Evolutionary conservation across 1,140 invertebrate genomes (phyloP).

Genomic region (Microvelia longipes): DNA sequence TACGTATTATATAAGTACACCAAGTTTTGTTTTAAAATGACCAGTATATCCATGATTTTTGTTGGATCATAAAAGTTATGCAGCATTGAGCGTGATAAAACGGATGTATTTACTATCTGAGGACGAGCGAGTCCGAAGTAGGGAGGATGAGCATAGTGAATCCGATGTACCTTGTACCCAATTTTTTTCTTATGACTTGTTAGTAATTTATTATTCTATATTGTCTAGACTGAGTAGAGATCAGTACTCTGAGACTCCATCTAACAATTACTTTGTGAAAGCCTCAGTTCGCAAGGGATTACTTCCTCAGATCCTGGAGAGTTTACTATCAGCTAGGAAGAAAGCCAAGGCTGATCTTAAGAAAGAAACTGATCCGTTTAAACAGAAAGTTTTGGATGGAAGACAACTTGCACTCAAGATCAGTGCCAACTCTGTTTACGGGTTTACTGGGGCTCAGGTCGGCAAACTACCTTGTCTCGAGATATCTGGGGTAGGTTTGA

Average conservation of each 20-base stretch:
- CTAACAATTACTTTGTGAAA: constrained; percentile 86
- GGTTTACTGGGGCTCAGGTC: constrained; percentile 97
- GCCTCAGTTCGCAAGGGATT: constrained; percentile 66
- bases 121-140: no score
- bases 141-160: no score
- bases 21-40: no score
- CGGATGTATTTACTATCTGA: no score
- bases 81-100: no score
- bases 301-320: constrained; percentile 91
- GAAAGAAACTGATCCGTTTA: constrained; percentile 86
- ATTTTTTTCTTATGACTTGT: no score
- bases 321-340: constrained; percentile 80
- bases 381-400: constrained; percentile 86
- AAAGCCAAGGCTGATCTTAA: constrained; percentile 80
- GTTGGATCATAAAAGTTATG: no score
- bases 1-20: no score
- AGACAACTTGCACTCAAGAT: constrained; percentile 96
- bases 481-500: constrained; percentile 65
- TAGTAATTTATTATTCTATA: no score
- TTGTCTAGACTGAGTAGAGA: constrained; percentile 34
- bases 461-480: constrained; percentile 97
- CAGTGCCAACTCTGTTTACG: constrained; percentile 98
- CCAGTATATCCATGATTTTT: no score
- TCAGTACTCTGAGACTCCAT: constrained; percentile 78
- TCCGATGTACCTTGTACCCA: no score